Base-by-base conservation (phyloP, 1,140 invertebrate genomes). In the Penaeus vannamei region DNA sequence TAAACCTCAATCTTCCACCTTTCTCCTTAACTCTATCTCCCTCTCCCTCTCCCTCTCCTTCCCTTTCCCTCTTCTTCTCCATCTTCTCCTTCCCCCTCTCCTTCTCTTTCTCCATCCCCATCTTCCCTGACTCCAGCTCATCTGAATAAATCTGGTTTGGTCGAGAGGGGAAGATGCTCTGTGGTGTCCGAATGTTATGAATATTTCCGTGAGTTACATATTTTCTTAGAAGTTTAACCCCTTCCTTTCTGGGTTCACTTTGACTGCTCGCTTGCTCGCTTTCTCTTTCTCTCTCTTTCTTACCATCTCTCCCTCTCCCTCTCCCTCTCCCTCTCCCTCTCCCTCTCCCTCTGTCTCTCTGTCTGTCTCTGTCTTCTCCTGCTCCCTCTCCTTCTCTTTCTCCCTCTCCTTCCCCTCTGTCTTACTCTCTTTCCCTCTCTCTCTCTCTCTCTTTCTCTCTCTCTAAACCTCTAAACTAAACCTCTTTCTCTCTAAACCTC, bases 1-100 rank as follows among this genome's bases (percentile, higher is more conserved):
- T 64, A 64, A 19, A n/a, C n/a, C 62, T 64, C 62, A 19, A 17
- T 64, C n/a, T 64, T n/a, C n/a, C 62, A 64, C 62, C 17, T 64
- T 64, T 64, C 62, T 64, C 62, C n/a, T 64, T 64, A 17, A 64
- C n/a, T 64, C 17, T 64, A 64, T 64, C 62, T 64, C 62, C n/a
- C 62, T 64, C 64, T 66, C 64, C 7, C 64, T 66, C 64, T 66
- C 64, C 26, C 64, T 66, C 64, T 66, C 26, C 26, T 26, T 7
- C 64, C 7, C 64, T 66, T 7, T 66, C 64, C 7, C 64, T 66
- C 64, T 7, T 7, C 7, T 7, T 66, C 64, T 7, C 7, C 26
- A 2, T 66, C 64, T 66, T 7, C 26, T 26, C 7, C 64, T 66
- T 7, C 7, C 64, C 7, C 64, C 7, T 7, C 7, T 3, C 7